Evolutionary conservation across 2,797 vertebrate genomes (phyloP), one percentile per base, ranked within the genome.

Genomic region (Rhinogobio ventralis): DNA sequence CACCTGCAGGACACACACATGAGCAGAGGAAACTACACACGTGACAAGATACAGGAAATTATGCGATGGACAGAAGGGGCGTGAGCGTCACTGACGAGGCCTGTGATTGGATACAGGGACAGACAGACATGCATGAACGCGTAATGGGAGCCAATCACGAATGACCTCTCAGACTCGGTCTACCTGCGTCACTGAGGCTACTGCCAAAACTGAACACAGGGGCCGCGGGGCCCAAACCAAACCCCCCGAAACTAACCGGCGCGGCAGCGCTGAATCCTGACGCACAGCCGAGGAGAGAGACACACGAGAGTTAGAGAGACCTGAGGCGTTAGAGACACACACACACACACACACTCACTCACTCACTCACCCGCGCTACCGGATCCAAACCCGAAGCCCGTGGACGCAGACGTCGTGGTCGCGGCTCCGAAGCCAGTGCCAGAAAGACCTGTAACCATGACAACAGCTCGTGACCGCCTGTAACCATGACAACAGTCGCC

Each of bases 171-270:
- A 89, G 92, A 90, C 68, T 87, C 86, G 90, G 94, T 97, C 96
- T 98, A 98, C 97, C 97, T 99, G 97, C 96, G 88, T 96, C 97
- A 93, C 96, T 95, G 96, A 98, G 95, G 95, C 95, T 97, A 97
- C 97, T 99, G 96, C 96, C 97, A 96, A 98, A 98, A 98, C 95
- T 98, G 97, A 99, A 98, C 86, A 97, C 96, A 86, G 96, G 95
- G 93, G 96, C 95, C 92, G 96, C 95, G 90, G 96, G 97, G 92
- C 96, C 95, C 97, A 99, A 96, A 94, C 97, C 97, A 90, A 99
- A 97, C 93, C 97, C 97, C 95, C 97, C 97, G 97, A 99, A 98
- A 97, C 96, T 98, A 97, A 98, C 98, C 95, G 97, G 97, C 96
- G 96, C 96, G 93, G 96, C 94, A 89, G 95, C 95, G 93, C 97